Evolutionary conservation across 1,140 invertebrate genomes (phyloP).

Genomic region (Lordiphosa collinella): DNA sequence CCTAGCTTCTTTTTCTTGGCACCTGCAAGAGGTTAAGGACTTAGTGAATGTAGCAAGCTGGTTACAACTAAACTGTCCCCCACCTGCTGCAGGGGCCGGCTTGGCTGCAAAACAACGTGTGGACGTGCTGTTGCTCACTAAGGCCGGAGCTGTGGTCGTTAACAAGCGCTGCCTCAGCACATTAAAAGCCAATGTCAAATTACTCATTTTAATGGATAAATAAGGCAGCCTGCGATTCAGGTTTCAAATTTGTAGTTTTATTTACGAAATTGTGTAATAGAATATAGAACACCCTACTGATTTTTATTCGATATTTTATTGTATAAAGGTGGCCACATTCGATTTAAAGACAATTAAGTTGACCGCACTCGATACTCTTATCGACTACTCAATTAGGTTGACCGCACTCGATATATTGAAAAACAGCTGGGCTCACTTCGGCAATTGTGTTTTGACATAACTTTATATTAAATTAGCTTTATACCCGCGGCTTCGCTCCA

Average conservation of each 20-base stretch:
- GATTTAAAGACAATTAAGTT: too few relatives aligned
- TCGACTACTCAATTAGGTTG: too few relatives aligned
- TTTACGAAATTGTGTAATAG: conserved; percentile 14
- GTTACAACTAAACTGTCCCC: neutral
- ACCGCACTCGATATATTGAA: too few relatives aligned
- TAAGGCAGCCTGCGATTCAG: neutral
- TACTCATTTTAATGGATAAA: conserved; percentile 13
- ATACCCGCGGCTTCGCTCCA: too few relatives aligned
- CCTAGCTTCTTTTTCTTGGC: conserved; percentile 83
- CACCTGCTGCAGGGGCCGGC: conserved; percentile 46
- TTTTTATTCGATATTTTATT: too few relatives aligned
- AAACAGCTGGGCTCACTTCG: too few relatives aligned
- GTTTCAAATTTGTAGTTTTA: conserved; percentile 2
- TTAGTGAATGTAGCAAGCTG: neutral
- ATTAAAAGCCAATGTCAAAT: conserved; percentile 24
- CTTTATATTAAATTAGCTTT: too few relatives aligned
- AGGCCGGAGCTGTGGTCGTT: neutral
- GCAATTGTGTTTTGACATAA: too few relatives aligned
- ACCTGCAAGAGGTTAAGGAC: conserved; percentile 7
- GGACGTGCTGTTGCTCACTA: neutral
- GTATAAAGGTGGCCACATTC: too few relatives aligned
- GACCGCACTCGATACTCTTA: too few relatives aligned
- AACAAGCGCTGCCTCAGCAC: conserved; percentile 44
- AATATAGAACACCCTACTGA: too few relatives aligned
- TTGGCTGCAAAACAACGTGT: conserved; percentile 58